phyloP scores from a whole-genome alignment of 2,888 invertebrate genomes.

The Mechanitis mazaeus region DNA sequence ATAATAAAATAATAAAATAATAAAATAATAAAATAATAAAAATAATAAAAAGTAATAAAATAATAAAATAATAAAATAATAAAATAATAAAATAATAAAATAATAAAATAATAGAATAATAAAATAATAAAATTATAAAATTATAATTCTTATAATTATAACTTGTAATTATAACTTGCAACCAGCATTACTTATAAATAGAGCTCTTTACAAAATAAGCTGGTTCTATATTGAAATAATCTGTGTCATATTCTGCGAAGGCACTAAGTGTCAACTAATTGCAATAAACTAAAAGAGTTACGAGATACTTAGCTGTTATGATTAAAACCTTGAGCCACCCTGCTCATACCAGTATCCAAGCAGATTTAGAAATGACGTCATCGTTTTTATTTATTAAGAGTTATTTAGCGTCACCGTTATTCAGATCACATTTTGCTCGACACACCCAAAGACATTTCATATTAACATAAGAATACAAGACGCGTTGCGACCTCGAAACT shows the following conservation, averaged over 20 bases:
- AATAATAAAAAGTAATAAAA: background rate
- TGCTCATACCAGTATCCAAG: background rate
- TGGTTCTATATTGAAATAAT: background rate
- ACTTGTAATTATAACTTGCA: too few species aligned
- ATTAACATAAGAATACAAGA: slow-evolving; percentile 15
- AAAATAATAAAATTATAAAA: too few species aligned
- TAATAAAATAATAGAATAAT: too few species aligned
- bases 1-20: too few species aligned
- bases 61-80: too few species aligned
- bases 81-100: too few species aligned
- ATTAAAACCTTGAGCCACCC: background rate
- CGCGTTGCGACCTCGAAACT: background rate
- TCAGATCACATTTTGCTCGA: slow-evolving; percentile 11
- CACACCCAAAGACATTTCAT: slow-evolving; percentile 11
- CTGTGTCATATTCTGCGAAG: slow-evolving; percentile 3
- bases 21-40: too few species aligned
- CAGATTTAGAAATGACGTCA: background rate
- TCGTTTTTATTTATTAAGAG: background rate
- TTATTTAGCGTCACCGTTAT: slow-evolving; percentile 9
- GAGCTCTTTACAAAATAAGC: background rate
- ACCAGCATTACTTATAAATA: too few species aligned
- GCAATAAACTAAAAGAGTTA: slow-evolving; percentile 1
- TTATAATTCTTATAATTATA: too few species aligned
- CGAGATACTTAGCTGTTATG: background rate
- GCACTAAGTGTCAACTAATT: background rate